Evolutionary conservation across 2,888 invertebrate species (phyloP).

Genomic region (Cepaea hortensis): DNA sequence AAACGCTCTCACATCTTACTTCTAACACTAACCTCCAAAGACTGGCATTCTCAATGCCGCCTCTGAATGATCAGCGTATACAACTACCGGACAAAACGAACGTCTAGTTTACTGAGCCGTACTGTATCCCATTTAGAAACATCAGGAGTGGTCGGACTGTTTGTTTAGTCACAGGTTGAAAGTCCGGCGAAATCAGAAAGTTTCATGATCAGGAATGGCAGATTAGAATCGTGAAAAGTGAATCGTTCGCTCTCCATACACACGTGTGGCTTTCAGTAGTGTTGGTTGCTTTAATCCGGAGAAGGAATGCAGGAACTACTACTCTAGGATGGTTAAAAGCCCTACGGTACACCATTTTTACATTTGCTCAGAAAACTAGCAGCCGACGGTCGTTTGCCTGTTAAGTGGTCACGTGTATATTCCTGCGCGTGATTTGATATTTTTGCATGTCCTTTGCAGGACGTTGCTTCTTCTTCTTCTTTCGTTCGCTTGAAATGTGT

Average conservation of each 20-base stretch:
- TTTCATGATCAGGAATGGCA: constrained; percentile 31
- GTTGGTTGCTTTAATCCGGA: constrained; percentile 20
- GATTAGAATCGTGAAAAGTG: constrained; percentile 31
- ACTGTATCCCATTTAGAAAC: not conserved
- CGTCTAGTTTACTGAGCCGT: constrained; percentile 24
- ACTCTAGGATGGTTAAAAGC: not conserved
- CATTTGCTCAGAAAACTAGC: not conserved
- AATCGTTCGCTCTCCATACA: constrained; percentile 10
- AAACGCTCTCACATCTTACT: not conserved
- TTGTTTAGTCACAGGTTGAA: constrained; percentile 19
- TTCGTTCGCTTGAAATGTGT: too few species aligned
- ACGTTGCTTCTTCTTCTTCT: too few species aligned
- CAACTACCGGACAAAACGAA: not conserved
- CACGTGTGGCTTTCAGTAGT: constrained; percentile 6
- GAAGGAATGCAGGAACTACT: not conserved
- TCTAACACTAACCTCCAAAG: not conserved
- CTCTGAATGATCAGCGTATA: constrained; percentile 2
- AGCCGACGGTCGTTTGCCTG: too few species aligned
- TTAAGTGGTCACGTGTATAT: too few species aligned
- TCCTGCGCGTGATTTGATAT: too few species aligned
- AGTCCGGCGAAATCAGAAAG: constrained; percentile 11
- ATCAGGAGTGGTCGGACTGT: constrained; percentile 18
- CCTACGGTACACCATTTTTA: not conserved
- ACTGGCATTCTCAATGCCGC: not conserved
- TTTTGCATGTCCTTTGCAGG: too few species aligned